Conservation (phyloP, 2,888 invertebrate genomes). For the Harmothoe impar region DNA sequence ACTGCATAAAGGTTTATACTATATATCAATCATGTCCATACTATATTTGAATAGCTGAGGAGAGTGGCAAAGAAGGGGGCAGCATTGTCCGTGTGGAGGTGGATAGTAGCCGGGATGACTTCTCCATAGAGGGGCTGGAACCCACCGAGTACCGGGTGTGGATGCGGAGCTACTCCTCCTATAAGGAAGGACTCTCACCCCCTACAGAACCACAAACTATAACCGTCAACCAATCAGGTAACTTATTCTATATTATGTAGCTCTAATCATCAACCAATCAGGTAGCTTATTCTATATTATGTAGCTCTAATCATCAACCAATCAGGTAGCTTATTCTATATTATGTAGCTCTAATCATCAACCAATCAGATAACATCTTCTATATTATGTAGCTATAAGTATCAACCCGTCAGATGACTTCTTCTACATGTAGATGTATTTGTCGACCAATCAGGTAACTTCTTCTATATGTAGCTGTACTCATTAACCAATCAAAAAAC, state of each 20-base stretch:
- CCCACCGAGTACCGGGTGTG: background rate
- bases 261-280: too few relatives aligned
- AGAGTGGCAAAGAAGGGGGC: background rate
- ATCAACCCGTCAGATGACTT: too few relatives aligned
- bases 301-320: too few relatives aligned
- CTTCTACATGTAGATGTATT: too few relatives aligned
- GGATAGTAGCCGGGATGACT: background rate
- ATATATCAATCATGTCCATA: background rate
- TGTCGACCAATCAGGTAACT: too few relatives aligned
- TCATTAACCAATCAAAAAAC: too few relatives aligned
- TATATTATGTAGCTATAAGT: too few relatives aligned
- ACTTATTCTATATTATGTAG: background rate
- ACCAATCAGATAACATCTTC: background rate
- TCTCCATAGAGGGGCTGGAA: background rate
- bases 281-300: too few relatives aligned
- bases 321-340: too few relatives aligned
- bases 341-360: too few relatives aligned
- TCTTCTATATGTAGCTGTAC: too few relatives aligned
- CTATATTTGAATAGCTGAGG: background rate
- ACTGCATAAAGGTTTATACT: too few relatives aligned
- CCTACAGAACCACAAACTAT: background rate
- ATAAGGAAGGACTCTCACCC: background rate
- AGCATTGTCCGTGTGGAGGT: background rate
- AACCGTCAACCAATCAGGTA: background rate
- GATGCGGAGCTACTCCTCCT: conserved; percentile 17